A percentile compares a stretch with the other conserved stretches of the same genome.
These are phyloP conservation scores for Muntiacus muntjak DNA, from an alignment of 2,113 vertebrate genomes.

Conservation along the genomic window DNA sequence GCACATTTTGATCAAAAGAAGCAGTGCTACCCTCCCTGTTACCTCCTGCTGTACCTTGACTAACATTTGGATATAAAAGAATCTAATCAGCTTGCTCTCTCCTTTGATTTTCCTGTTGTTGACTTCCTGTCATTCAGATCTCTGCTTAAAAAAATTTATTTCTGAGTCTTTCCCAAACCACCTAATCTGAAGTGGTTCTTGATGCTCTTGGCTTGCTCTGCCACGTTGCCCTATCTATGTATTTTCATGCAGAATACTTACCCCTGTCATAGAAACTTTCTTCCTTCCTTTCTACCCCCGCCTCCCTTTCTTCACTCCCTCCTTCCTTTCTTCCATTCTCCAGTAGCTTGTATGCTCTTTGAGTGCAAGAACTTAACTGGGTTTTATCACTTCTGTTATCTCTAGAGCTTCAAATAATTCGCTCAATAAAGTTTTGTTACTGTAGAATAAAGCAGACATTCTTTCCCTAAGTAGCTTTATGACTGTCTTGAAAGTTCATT, in stretches of 20 bases:
- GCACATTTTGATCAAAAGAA: not conserved
- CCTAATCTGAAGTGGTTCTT: not conserved
- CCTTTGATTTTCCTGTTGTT: not conserved
- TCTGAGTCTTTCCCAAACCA: not conserved
- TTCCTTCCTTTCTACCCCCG: not conserved
- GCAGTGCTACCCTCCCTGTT: not conserved
- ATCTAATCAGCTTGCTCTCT: not conserved
- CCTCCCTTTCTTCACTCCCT: not conserved
- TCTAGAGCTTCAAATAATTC: not conserved
- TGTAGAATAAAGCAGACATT: not conserved
- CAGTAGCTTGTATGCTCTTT: not conserved
- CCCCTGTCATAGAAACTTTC: not conserved
- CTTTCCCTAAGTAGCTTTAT: not conserved
- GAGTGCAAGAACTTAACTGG: not conserved
- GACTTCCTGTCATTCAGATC: not conserved
- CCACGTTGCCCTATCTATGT: not conserved
- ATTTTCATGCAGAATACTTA: not conserved
- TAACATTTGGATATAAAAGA: not conserved
- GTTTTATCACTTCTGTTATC: not conserved
- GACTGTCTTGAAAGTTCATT: slow-evolving; percentile 9
- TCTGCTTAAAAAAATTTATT: not conserved
- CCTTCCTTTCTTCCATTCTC: not conserved
- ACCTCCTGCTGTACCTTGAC: not conserved
- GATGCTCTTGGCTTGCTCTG: not conserved
- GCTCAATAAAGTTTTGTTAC: not conserved